Conservation (phyloP, 2,113 vertebrate species). For the Ailurus styani region DNA sequence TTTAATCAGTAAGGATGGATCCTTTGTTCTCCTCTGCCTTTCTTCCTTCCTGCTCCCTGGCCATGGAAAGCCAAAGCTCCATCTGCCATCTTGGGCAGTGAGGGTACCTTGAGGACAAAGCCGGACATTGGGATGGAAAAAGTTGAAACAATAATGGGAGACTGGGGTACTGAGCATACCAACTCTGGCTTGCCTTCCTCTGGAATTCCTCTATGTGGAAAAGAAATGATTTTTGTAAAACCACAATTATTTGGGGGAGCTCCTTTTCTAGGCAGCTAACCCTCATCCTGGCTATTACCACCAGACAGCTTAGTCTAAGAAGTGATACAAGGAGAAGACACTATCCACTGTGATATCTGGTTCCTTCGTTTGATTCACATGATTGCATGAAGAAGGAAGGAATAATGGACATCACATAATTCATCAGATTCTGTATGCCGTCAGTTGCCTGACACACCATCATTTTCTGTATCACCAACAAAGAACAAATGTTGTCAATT, state of each 20-base stretch:
- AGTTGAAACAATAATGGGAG: background rate
- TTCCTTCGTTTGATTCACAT: background rate
- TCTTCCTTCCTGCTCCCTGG: background rate
- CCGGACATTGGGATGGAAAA: background rate
- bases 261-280: background rate
- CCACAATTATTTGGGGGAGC: background rate
- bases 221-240: background rate
- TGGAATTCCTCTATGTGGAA: background rate
- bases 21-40: background rate
- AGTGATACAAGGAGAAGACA: background rate
- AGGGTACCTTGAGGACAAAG: background rate
- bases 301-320: background rate
- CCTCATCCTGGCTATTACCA: background rate
- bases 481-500: slow-evolving; percentile 47
- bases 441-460: background rate
- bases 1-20: background rate
- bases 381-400: background rate
- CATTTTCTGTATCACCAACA: slow-evolving; percentile 22
- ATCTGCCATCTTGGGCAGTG: background rate
- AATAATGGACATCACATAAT: background rate
- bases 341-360: background rate
- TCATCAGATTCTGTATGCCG: background rate
- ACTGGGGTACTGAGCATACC: background rate
- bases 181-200: background rate
- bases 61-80: background rate